These are phyloP conservation scores for Synanthedon formicaeformis DNA, from an alignment of 2,888 invertebrate genomes.

Conservation along the genomic window DNA sequence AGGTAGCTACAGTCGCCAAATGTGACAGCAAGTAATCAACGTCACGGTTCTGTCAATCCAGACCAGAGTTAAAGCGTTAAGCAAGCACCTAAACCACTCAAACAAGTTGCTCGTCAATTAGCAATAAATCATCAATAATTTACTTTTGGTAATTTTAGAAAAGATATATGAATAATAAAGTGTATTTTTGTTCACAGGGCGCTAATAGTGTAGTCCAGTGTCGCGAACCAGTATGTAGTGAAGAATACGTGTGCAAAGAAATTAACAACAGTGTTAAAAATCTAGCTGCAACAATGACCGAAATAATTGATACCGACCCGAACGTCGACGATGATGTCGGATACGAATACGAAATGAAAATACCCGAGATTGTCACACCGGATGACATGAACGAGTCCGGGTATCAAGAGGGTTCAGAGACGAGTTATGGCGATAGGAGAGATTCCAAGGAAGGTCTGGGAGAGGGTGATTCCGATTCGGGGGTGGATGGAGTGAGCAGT, in stretches of 20 bases:
- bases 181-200: constrained; percentile 40
- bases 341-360: constrained; percentile 52
- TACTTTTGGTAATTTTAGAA: too few relatives aligned
- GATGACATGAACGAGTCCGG: constrained; percentile 64
- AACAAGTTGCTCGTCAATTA: too few relatives aligned
- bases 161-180: too few relatives aligned
- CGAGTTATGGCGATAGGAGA: constrained; percentile 54
- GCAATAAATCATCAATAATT: too few relatives aligned
- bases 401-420: constrained; percentile 59
- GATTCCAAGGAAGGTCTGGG: constrained; percentile 60
- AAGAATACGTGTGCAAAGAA: constrained; percentile 15
- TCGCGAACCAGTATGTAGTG: constrained; percentile 57
- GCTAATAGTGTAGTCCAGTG: constrained; percentile 34
- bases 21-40: too few relatives aligned
- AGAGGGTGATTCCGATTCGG: constrained; percentile 63
- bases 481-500: constrained; percentile 71
- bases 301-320: constrained; percentile 36
- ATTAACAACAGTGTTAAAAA: constrained; percentile 1
- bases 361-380: constrained; percentile 57
- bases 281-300: constrained; percentile 31
- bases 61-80: too few relatives aligned
- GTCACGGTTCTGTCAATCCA: too few relatives aligned
- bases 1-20: too few relatives aligned
- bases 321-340: constrained; percentile 47
- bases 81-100: too few relatives aligned